phyloP scores from a whole-genome alignment of 1,140 invertebrate genomes.

The Melanaphis sacchari region DNA sequence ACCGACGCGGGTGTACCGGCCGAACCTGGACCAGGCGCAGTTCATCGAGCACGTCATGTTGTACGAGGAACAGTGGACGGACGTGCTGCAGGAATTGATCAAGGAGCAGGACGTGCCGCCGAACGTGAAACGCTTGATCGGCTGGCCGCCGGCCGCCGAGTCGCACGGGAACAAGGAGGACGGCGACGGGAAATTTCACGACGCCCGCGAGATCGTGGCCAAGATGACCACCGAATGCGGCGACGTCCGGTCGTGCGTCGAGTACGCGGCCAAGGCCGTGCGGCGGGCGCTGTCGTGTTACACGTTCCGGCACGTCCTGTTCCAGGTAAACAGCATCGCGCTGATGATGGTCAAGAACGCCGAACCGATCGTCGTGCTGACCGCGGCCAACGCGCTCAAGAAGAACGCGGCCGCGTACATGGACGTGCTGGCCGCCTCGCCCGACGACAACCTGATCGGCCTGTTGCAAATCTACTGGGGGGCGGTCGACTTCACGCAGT shows the following conservation, averaged over 20 bases:
- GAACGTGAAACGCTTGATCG: fast-evolving
- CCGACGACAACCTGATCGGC: neutral
- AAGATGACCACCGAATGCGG: neutral
- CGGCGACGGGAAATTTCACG: too few relatives aligned
- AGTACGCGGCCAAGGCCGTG: neutral
- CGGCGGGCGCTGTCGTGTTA: neutral
- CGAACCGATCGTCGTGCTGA: fast-evolving
- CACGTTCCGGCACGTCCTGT: too few relatives aligned
- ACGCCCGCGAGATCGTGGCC: neutral
- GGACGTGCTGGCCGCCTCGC: neutral
- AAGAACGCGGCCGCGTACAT: neutral
- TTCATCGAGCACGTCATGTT: neutral
- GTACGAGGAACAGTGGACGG: neutral
- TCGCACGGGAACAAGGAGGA: too few relatives aligned
- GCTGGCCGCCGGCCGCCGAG: too few relatives aligned
- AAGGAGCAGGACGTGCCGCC: too few relatives aligned
- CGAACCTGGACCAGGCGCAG: neutral
- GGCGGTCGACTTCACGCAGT: neutral
- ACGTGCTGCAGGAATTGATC: neutral
- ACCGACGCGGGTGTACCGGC: neutral
- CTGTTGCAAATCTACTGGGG: neutral
- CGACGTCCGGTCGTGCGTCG: neutral
- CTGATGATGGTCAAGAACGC: neutral
- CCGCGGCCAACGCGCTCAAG: fast-evolving
- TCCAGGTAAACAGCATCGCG: fast-evolving